A percentile compares a stretch with the other conserved stretches of the same genome.
phyloP scores from a whole-genome alignment of 2,888 invertebrate genomes.

The Gortyna flavago region DNA sequence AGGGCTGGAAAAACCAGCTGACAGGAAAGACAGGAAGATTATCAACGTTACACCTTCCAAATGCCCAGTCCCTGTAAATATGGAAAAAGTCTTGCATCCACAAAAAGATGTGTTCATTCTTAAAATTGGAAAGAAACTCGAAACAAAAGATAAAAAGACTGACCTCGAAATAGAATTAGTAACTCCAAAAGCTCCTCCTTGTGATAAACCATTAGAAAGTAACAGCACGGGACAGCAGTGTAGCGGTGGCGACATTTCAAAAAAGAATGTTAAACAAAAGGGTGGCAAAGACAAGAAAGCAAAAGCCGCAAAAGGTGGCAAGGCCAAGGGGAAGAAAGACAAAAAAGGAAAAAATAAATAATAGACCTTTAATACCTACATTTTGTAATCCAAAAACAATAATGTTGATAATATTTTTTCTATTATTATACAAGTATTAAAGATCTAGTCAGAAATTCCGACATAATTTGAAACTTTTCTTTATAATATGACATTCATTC shows the following conservation, averaged over 20 bases:
- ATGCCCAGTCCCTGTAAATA: constrained; percentile 83
- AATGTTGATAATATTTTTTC: constrained; percentile 12
- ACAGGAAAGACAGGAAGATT: constrained; percentile 76
- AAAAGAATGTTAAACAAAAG: constrained; percentile 60
- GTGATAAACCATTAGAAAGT: constrained; percentile 67
- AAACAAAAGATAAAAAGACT: constrained; percentile 86
- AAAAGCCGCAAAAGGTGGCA: constrained; percentile 40
- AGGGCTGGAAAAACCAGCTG: constrained; percentile 73
- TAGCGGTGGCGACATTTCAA: constrained; percentile 70
- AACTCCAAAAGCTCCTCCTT: constrained; percentile 80
- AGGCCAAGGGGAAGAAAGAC: constrained; percentile 33
- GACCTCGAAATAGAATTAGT: constrained; percentile 87
- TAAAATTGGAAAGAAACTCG: constrained; percentile 87
- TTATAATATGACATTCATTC: not conserved
- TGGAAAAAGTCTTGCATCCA: constrained; percentile 82
- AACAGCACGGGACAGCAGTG: constrained; percentile 78
- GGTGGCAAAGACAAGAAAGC: constrained; percentile 56
- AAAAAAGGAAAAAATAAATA: constrained; percentile 65
- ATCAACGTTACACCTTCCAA: constrained; percentile 85
- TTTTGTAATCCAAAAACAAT: constrained; percentile 6
- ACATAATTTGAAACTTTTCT: constrained; percentile 5
- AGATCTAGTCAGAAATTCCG: constrained; percentile 11
- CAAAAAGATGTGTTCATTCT: constrained; percentile 86
- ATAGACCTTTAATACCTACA: not conserved
- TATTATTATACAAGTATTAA: constrained; percentile 16